Evolutionary conservation across 1,140 invertebrate genomes (phyloP), one percentile per base, ranked within the genome.

Genomic region (Cydia splendana): DNA sequence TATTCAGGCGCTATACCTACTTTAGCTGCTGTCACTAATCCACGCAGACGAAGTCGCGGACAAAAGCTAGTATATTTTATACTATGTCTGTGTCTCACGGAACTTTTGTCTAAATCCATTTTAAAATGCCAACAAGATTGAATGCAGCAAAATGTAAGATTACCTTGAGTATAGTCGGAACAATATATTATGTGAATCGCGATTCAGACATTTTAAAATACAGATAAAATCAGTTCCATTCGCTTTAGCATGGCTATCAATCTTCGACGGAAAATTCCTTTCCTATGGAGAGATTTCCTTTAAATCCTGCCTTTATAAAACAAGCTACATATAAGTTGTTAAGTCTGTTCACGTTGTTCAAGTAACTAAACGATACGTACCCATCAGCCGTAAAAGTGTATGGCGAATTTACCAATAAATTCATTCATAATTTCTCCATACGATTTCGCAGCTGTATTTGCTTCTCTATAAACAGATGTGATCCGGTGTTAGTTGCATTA

Each of bases 251-350:
- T 62, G 12, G 18, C 57, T 62, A 62, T 62, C 57, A 62, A 62
- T 62, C 57, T 62, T 62, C 18, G 57, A 62, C 57, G 57, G 57
- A 62, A 62, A 62, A 62, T 62, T 20, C 53, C 18, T 62, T 62
- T 20, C 18, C 53, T 62, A 62, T 20, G 15, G 18, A 62, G 51
- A 24, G 53, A 62, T 62, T 62, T 62, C 57, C 57, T 62, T 62
- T 62, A 62, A 62, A 62, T 62, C 20, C 57, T 24, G 20, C 57
- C 57, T 62, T 20, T 62, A 62, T 62, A 62, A 62, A 62, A 62
- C 57, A 62, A 62, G 57, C 57, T 62, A n/a, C n/a, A n/a, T n/a
- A 62, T 62, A 62, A 24, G 57, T 20, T 62, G 57, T 62, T 62
- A 62, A 62, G 57, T 62, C n/a, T 24, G 57, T 62, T 62, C 20